These are phyloP conservation scores for Cynocephalus volans DNA, from an alignment of 2,113 vertebrate genomes.

Conservation along the genomic window DNA sequence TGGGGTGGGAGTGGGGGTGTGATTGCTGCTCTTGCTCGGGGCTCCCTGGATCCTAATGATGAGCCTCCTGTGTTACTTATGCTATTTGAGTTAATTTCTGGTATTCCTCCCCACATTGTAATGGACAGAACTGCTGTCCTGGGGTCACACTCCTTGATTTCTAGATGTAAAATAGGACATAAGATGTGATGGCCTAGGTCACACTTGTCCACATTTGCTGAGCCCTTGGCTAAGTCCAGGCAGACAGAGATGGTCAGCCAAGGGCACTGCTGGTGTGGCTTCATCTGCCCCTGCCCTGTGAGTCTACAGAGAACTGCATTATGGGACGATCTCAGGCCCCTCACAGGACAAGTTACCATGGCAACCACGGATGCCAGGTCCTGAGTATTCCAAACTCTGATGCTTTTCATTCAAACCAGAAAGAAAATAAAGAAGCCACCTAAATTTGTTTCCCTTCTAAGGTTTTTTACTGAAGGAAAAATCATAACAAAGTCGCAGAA, in stretches of 20 bases:
- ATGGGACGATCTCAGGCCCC: constrained; percentile 16
- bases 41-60: neutral
- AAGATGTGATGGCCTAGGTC: neutral
- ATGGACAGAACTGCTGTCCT: neutral
- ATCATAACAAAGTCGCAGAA: constrained; percentile 45
- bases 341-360: constrained; percentile 61
- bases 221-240: neutral
- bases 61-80: neutral
- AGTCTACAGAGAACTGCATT: constrained; percentile 44
- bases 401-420: constrained; percentile 65
- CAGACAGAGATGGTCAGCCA: neutral
- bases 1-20: too few relatives aligned
- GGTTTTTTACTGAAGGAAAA: constrained; percentile 57
- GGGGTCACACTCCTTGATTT: neutral
- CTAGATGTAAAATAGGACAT: neutral
- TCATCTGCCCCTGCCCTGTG: neutral
- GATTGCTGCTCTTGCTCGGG: neutral
- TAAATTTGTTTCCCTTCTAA: constrained; percentile 60
- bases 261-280: neutral
- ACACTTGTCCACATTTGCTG: neutral
- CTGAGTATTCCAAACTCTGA: neutral
- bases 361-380: constrained; percentile 55
- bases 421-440: constrained; percentile 40
- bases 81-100: neutral
- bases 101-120: neutral